phyloP scores from a whole-genome alignment of 2,888 invertebrate genomes.

The Dynastes hyllus region DNA sequence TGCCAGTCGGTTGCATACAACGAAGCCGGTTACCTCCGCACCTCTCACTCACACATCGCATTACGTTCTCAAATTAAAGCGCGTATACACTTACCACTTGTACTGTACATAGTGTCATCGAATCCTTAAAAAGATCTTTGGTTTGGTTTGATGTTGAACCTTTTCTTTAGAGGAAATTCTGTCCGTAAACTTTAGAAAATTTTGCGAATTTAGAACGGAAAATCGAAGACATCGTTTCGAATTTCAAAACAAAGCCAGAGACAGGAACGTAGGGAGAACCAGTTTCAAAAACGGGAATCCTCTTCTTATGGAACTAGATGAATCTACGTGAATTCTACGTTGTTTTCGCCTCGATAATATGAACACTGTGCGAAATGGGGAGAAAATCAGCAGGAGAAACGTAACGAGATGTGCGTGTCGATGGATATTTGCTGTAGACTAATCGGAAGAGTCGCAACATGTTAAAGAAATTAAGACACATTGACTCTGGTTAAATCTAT shows the following conservation, averaged over 20 bases:
- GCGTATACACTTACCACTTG: neutral
- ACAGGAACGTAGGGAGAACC: neutral
- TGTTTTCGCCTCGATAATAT: conserved; percentile 50
- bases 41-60: conserved; percentile 47
- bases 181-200: neutral
- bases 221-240: neutral
- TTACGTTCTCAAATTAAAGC: conserved; percentile 57
- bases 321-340: neutral
- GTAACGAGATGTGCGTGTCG: conserved; percentile 44
- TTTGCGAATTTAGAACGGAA: neutral
- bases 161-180: neutral
- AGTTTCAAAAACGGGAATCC: neutral
- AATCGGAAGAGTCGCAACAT: conserved; percentile 52
- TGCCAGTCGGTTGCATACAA: conserved; percentile 55
- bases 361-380: conserved; percentile 2
- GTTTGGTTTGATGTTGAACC: neutral
- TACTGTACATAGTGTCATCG: conserved; percentile 17
- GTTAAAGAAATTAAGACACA: conserved; percentile 60
- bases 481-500: conserved; percentile 60
- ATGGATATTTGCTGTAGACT: conserved; percentile 50
- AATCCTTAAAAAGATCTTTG: neutral
- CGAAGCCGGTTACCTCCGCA: conserved; percentile 57
- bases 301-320: neutral
- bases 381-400: conserved; percentile 1
- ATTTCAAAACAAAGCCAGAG: conserved; percentile 11